Conservation (phyloP, 2,113 vertebrate genomes). For the Gallinago undulata region DNA sequence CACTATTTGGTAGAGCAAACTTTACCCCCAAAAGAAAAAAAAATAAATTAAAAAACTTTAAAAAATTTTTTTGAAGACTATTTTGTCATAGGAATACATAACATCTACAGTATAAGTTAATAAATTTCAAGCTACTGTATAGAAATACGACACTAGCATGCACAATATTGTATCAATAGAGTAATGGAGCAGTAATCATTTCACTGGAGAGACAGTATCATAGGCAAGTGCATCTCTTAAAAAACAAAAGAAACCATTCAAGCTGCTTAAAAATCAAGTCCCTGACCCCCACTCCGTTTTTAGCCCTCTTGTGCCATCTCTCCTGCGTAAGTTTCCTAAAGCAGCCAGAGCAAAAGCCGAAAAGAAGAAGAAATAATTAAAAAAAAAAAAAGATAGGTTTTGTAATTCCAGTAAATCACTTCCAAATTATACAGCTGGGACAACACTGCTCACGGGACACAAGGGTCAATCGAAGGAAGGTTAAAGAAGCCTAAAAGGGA, state of each 20-base stretch:
- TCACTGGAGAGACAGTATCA: slow-evolving; percentile 95
- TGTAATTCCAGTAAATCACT: slow-evolving; percentile 86
- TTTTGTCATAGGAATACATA: slow-evolving; percentile 98
- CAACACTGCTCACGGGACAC: slow-evolving; percentile 61
- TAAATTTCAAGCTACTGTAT: slow-evolving; percentile 98
- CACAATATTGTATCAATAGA: slow-evolving; percentile 96
- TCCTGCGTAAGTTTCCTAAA: slow-evolving; percentile 72
- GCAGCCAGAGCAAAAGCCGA: slow-evolving; percentile 79
- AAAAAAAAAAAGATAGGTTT: slow-evolving; percentile 39
- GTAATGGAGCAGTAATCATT: slow-evolving; percentile 95
- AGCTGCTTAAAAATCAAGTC: slow-evolving; percentile 87
- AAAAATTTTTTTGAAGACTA: slow-evolving; percentile 88
- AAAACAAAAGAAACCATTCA: slow-evolving; percentile 84
- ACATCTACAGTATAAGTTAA: slow-evolving; percentile 98
- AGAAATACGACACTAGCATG: slow-evolving; percentile 99
- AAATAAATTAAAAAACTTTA: slow-evolving; percentile 89
- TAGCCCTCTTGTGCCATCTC: slow-evolving; percentile 75
- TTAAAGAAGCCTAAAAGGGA: not conserved
- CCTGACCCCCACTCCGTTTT: slow-evolving; percentile 71
- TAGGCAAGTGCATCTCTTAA: slow-evolving; percentile 93
- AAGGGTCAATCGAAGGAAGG: not conserved
- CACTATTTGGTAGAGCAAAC: slow-evolving; percentile 94
- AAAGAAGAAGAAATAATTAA: not conserved
- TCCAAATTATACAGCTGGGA: slow-evolving; percentile 68
- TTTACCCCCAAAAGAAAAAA: slow-evolving; percentile 82